Evolutionary conservation across 2,113 vertebrate genomes (phyloP).

Genomic region (Oenanthe melanoleuca): DNA sequence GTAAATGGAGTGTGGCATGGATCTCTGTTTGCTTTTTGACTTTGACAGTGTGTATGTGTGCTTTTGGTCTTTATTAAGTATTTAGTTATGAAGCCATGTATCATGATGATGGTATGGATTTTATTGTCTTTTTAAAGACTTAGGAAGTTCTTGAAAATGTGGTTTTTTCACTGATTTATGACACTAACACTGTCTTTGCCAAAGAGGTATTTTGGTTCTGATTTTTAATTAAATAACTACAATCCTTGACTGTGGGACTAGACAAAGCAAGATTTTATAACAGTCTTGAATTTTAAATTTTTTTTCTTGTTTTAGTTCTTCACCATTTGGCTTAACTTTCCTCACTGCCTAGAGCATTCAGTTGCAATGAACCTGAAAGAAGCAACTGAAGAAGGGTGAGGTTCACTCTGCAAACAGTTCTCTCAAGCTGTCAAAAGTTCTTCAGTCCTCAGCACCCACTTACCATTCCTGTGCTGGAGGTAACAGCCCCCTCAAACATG

Average conservation of each 20-base stretch:
- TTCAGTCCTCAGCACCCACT: background rate
- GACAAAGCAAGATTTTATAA: background rate
- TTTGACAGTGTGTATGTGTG: conserved; percentile 2
- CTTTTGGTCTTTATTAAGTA: conserved; percentile 9
- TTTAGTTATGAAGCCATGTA: background rate
- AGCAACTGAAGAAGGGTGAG: background rate
- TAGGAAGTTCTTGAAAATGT: background rate
- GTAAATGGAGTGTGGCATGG: conserved; percentile 43
- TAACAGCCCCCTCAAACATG: background rate
- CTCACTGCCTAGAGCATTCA: background rate
- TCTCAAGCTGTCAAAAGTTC: background rate
- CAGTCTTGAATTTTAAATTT: background rate
- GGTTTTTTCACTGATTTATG: background rate
- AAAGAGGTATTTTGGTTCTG: background rate
- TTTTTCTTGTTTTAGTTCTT: background rate
- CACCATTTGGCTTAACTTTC: background rate
- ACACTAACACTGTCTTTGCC: background rate
- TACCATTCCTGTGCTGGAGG: background rate
- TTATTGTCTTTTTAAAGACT: background rate
- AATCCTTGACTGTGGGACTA: background rate
- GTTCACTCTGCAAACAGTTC: background rate
- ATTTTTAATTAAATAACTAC: background rate
- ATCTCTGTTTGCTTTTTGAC: conserved; percentile 39
- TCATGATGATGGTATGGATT: background rate
- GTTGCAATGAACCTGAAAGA: background rate